Evolutionary conservation across 1,140 invertebrate species (phyloP), one percentile per base, ranked within the genome.

Genomic region (Diplogasteroides magnus): DNA sequence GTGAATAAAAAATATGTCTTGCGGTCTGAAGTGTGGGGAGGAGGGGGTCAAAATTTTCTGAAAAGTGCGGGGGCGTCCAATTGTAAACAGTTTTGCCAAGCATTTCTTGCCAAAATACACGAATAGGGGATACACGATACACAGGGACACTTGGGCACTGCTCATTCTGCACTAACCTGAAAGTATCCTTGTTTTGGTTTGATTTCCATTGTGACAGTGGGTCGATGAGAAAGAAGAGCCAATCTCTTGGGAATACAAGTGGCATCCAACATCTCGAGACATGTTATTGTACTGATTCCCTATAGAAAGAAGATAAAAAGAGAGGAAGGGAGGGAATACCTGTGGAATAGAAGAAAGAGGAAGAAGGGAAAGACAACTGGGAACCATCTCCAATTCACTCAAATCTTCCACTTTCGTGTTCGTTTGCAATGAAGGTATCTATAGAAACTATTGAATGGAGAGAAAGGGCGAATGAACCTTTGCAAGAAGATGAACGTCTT

Each of bases 201-300:
- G 32, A 82, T 70, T 70, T 82, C 80, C n/a, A 81, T 64, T 64
- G 80, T 82, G 58, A 82, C 80, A 14, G 80, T 82, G 11, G 70
- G 65, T 73, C 77, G 1, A 70, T 76, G 31, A 32, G 67, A 6
- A 23, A 37, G 56, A 37, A 32, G 19, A 56, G 31, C 11, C 64
- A 64, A 2, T n/a, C 48, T 56, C 58, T 74, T 73, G 13, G 77
- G 75, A 14, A 82, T 78, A 55, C 74, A 71, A 28, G 80, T 82
- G 23, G 78, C 80, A 70, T 82, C 80, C 3, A 77, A 64, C 79
- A 81, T 81, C 64, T 81, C 72, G 14, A 81, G 60, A 0, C 76
- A 75, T n/a, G 61, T 58, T 27, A 81, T 55, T 28, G 31, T 67
- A n/a, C 27, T 66, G 3, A 75, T 29, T 58, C 68, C 56, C 23